Evolutionary conservation across 2,113 vertebrate species (phyloP).

Genomic region (Pantherophis guttatus): DNA sequence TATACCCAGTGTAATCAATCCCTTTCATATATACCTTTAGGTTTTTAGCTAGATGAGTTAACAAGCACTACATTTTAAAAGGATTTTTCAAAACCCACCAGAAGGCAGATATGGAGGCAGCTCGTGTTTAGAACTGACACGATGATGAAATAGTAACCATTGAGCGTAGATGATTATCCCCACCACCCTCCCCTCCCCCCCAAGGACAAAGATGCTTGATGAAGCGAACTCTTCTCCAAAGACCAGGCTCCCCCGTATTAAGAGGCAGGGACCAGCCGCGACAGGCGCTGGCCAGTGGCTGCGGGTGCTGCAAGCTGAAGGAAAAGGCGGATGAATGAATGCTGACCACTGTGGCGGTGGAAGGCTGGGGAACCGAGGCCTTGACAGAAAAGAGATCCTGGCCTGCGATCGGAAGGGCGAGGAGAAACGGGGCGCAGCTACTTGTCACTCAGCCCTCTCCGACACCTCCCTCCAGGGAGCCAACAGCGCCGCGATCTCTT

Average conservation of each 20-base stretch:
- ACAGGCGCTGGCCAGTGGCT: background rate
- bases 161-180: background rate
- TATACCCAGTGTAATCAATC: background rate
- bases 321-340: background rate
- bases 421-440: background rate
- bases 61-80: background rate
- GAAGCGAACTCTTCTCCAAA: background rate
- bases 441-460: background rate
- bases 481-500: background rate
- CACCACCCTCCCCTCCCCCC: background rate
- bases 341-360: background rate
- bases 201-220: background rate
- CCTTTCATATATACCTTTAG: background rate
- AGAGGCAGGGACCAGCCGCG: too few species aligned
- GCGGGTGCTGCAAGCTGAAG: background rate
- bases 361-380: background rate
- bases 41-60: background rate
- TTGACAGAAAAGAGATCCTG: background rate
- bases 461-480: background rate
- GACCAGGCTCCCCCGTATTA: background rate
- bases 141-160: background rate
- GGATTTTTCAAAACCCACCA: background rate
- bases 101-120: background rate
- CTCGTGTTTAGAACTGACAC: background rate
- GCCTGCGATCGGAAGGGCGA: background rate